Conservation (phyloP, 2,797 vertebrate genomes). For the Phrynocephalus guinanensis region DNA sequence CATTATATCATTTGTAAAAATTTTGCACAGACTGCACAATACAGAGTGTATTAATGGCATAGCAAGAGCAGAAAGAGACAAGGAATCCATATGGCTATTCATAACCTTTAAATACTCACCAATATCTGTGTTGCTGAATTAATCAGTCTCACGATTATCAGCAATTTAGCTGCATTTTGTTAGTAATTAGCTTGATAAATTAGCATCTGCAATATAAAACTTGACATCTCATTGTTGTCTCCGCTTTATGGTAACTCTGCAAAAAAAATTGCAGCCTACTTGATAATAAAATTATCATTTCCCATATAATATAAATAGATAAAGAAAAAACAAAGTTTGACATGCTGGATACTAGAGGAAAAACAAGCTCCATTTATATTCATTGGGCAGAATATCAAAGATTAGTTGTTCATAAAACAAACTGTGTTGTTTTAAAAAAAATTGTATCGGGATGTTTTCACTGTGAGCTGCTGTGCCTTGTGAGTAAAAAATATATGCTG, state of each 20-base stretch:
- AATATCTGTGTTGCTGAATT: slow-evolving; percentile 77
- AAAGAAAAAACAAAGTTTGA: slow-evolving; percentile 76
- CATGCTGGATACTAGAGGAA: slow-evolving; percentile 68
- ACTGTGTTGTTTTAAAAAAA: slow-evolving; percentile 70
- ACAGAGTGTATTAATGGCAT: slow-evolving; percentile 60
- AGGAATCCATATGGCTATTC: slow-evolving; percentile 63
- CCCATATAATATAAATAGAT: slow-evolving; percentile 73
- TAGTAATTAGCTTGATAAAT: slow-evolving; percentile 85
- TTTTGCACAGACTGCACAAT: slow-evolving; percentile 45
- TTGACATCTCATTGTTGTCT: slow-evolving; percentile 80
- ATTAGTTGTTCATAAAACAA: slow-evolving; percentile 67
- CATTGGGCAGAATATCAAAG: slow-evolving; percentile 78
- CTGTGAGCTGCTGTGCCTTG: slow-evolving; percentile 70
- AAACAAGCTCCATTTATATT: slow-evolving; percentile 70
- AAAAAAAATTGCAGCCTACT: slow-evolving; percentile 70
- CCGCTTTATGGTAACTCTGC: slow-evolving; percentile 76
- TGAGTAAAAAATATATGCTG: slow-evolving; percentile 65
- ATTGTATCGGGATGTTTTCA: slow-evolving; percentile 63
- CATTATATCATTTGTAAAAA: slow-evolving; percentile 61
- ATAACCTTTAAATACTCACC: slow-evolving; percentile 78
- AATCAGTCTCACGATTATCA: slow-evolving; percentile 82
- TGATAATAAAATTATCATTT: slow-evolving; percentile 73
- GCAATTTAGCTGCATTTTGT: slow-evolving; percentile 81
- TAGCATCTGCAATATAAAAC: slow-evolving; percentile 82
- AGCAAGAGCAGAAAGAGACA: slow-evolving; percentile 63